Percentiles rank a stretch among this genome's conserved stretches.
Evolutionary conservation across 2,888 invertebrate species (phyloP).

Genomic region (Macaria notata): DNA sequence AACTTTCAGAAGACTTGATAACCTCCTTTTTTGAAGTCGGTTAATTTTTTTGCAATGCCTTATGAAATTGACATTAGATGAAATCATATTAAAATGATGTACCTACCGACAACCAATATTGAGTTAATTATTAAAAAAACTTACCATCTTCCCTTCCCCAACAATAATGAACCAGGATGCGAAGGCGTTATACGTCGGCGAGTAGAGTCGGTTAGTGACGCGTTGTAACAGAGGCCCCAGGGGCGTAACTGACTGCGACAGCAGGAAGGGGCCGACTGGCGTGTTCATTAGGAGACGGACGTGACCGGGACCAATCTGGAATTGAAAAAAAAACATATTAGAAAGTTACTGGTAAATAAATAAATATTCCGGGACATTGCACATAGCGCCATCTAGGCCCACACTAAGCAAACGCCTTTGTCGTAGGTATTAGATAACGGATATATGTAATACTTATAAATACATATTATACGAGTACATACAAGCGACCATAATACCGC

Average conservation of each 20-base stretch:
- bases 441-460: not conserved
- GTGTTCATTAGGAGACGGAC: conserved; percentile 86
- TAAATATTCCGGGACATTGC: too few relatives aligned
- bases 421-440: not conserved
- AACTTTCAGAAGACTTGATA: too few relatives aligned
- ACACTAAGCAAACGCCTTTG: not conserved
- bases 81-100: too few relatives aligned
- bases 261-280: conserved; percentile 82
- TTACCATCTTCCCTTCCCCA: conserved; percentile 87
- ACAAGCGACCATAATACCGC: too few relatives aligned
- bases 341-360: too few relatives aligned
- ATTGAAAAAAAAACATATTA: not conserved
- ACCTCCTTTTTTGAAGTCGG: too few relatives aligned
- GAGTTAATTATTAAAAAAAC: too few relatives aligned
- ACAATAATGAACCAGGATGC: conserved; percentile 85
- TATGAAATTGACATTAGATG: too few relatives aligned
- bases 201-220: conserved; percentile 90
- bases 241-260: conserved; percentile 91
- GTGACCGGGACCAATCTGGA: conserved; percentile 86
- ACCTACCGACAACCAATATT: too few relatives aligned
- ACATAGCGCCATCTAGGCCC: too few relatives aligned
- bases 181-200: conserved; percentile 82
- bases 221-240: conserved; percentile 88
- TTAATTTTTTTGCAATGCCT: too few relatives aligned
- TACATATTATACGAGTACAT: too few relatives aligned